Base-by-base conservation (phyloP, 2,113 vertebrate species). In the Mirounga angustirostris region DNA sequence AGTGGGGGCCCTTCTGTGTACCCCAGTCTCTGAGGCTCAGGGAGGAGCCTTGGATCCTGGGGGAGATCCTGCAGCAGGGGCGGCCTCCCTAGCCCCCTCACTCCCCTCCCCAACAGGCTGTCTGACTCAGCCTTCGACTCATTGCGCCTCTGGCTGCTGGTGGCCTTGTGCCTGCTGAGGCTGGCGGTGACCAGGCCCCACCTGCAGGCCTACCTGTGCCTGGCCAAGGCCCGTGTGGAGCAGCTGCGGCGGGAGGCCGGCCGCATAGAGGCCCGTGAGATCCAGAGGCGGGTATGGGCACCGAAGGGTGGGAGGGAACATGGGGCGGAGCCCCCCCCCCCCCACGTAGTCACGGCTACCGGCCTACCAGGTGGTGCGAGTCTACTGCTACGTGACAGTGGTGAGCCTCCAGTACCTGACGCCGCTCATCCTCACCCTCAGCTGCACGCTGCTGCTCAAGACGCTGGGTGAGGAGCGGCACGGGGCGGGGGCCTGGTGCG, bases 171-270 rank as follows among this genome's bases (percentile, higher is more conserved):
- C 63, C 95, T 98, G 26, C 96, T 99, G 95, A 99, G 99, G 14
- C 97, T 99, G 76, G 98, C 96, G 0, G 92, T 99, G 93, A 99
- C 99, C 2, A 99, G 99, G 8, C 98, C 97, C 61, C 99, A 99
- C 98, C 98, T 99, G 97, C 99, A 99, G 98, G 99, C 99, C 1
- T 99, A 99, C 98, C 99, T 99, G 91, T 99, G 99, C 92, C 98
- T 99, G 93, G 99, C 99, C 2, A 98, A 99, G 97, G 98, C 99
- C 97, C 99, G 99, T 98, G 99, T 99, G 98, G 99, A 99, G 84
- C 99, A 99, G 97, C 99, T 99, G 99, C 99, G 99, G 98, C 99
- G 98, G 97, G 99, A 99, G 91, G 99, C 99, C 0, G 99, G 99
- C 4, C 99, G 99, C 5, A 99, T 99, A 1, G 95, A 99, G 1